These are phyloP conservation scores for Oreochromis mossambicus DNA, from an alignment of 2,797 vertebrate genomes.

Conservation along the genomic window DNA sequence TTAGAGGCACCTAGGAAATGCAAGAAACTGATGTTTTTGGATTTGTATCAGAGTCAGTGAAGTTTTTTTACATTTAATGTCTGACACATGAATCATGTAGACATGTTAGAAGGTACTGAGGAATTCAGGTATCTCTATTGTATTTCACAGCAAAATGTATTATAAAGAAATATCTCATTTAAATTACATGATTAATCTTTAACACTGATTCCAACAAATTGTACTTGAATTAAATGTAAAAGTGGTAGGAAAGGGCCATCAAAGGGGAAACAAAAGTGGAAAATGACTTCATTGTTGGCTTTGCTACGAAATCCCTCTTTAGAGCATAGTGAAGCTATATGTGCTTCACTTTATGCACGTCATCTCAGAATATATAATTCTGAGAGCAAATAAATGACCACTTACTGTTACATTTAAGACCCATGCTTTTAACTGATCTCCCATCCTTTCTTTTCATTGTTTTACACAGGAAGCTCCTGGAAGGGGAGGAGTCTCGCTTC, in stretches of 20 bases:
- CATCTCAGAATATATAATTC: background rate
- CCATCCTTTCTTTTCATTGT: background rate
- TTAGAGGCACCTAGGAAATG: background rate
- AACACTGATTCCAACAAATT: background rate
- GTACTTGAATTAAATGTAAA: background rate
- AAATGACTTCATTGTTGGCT: background rate
- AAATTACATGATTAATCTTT: background rate
- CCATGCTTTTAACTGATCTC: background rate
- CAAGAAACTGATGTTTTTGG: background rate
- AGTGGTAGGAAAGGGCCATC: background rate
- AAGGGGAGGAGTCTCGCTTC: slow-evolving; percentile 93
- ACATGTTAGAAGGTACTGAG: background rate
- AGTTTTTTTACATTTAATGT: background rate
- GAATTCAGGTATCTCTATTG: background rate
- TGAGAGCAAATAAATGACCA: background rate
- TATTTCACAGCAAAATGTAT: background rate
- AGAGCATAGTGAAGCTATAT: background rate
- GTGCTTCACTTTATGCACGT: background rate
- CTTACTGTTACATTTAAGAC: background rate
- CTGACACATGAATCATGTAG: background rate
- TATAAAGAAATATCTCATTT: background rate
- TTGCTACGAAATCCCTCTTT: background rate
- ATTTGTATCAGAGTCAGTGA: background rate
- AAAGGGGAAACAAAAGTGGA: background rate
- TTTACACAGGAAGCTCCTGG: slow-evolving; percentile 85